phyloP scores from a whole-genome alignment of 1,140 invertebrate genomes.

The Proctacanthus coquilletti region DNA sequence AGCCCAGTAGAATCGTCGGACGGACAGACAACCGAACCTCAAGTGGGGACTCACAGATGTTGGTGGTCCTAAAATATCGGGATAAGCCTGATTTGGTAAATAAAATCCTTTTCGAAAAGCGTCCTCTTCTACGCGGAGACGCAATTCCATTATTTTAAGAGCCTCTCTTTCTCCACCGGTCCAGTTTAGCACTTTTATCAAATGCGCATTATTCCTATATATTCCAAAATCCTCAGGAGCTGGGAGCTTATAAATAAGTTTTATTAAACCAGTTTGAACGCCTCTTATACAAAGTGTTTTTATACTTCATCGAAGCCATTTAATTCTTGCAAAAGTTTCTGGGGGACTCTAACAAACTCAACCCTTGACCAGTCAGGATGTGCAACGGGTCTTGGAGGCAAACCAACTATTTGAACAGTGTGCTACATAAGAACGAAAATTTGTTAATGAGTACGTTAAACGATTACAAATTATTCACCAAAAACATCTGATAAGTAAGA shows the following conservation, averaged over 20 bases:
- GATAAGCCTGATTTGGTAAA: conserved; percentile 49
- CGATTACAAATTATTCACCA: conserved; percentile 29
- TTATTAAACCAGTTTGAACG: not conserved
- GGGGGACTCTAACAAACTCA: conserved; percentile 32
- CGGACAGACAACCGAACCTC: conserved; percentile 47
- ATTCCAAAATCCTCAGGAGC: conserved; percentile 29
- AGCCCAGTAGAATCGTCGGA: conserved; percentile 46
- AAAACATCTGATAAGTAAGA: conserved; percentile 56
- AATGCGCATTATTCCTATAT: too few relatives aligned
- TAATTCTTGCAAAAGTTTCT: conserved; percentile 30
- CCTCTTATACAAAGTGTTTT: not conserved
- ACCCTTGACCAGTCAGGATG: conserved; percentile 36
- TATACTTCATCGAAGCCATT: conserved; percentile 32
- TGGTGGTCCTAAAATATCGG: conserved; percentile 48
- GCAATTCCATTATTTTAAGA: conserved; percentile 35
- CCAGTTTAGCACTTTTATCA: too few relatives aligned
- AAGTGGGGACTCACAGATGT: conserved; percentile 52
- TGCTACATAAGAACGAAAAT: conserved; percentile 31
- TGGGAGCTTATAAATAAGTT: conserved; percentile 3
- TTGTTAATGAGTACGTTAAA: conserved; percentile 2
- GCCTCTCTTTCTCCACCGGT: conserved; percentile 53
- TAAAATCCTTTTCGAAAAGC: conserved; percentile 41
- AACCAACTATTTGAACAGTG: conserved; percentile 41
- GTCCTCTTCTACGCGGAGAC: conserved; percentile 38
- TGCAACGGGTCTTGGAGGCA: conserved; percentile 39